Evolutionary conservation across 23 tunicate species (phyloP).

Genomic region (Trididemnum nubilum): DNA sequence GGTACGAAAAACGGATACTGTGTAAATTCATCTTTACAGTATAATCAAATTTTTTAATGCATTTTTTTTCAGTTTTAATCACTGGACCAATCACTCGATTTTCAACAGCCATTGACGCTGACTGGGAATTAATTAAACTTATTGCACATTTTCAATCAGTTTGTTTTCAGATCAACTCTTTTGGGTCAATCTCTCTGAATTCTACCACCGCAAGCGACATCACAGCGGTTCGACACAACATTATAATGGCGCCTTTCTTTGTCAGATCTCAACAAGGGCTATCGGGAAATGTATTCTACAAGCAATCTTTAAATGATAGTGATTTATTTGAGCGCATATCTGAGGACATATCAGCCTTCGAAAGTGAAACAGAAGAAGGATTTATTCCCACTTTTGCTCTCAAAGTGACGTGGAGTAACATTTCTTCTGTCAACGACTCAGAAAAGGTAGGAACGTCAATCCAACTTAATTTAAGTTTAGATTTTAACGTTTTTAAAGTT

Average conservation of each 20-base stretch:
- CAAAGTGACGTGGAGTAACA: constrained; percentile 42
- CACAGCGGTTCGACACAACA: constrained; percentile 15
- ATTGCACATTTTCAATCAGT: no score
- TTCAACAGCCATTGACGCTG: no score
- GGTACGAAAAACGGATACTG: no score
- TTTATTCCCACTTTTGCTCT: constrained; percentile 34
- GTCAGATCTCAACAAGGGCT: constrained; percentile 24
- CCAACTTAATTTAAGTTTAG: no score
- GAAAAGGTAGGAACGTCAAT: constrained; percentile 22
- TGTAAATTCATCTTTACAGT: no score
- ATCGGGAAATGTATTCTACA: constrained; percentile 19
- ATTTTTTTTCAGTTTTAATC: no score
- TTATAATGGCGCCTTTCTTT: constrained; percentile 45
- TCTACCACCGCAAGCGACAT: background rate
- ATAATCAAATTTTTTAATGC: no score
- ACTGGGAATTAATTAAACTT: no score
- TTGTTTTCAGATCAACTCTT: constrained; percentile 32
- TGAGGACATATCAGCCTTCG: constrained; percentile 10
- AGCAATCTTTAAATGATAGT: constrained; percentile 16
- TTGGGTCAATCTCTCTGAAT: constrained; percentile 33
- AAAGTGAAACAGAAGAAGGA: background rate
- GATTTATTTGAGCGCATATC: constrained; percentile 19
- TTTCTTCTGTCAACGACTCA: constrained; percentile 24
- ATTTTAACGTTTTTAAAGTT: no score
- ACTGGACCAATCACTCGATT: no score